Base-by-base conservation (phyloP, 2,113 vertebrate species). In the Psophia crepitans region DNA sequence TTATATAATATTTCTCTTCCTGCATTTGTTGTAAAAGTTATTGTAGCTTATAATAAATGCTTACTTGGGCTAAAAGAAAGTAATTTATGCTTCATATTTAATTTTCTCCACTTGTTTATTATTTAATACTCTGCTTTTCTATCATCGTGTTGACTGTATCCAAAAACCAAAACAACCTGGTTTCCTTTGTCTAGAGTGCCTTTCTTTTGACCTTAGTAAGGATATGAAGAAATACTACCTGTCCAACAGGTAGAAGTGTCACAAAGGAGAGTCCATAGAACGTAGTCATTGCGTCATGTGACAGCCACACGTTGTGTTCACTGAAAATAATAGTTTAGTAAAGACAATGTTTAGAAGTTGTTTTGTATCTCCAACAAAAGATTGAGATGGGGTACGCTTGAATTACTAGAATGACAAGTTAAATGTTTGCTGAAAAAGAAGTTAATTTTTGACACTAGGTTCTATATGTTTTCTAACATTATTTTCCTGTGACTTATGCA, bases 21-120 rank as follows among this genome's bases (percentile, higher is more conserved):
- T 77, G 26, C 35, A 76, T 61, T 75, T 79, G 2, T 21, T 64
- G 18, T 43, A 85, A 54, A 70, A 84, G 12, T 44, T 85, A 58
- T 32, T 37, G 8, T 41, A 48, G 4, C 9, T 78, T 63, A 20
- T 24, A 91, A 87, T 35, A 92, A 96, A 94, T 79, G 90, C 23
- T 5, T 87, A 51, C 66, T 66, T 28, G 24, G 32, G 8, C 24
- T 94, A 96, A 96, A 85, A 95, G 75, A 97, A 92, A 85, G 20
- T 16, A 75, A 90, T 87, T 68, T 64, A 65, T 84, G 76, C 24
- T 83, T 94, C 87, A 49, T 65, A 54, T 77, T 86, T 61, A 39
- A 43, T 68, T 80, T 79, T 49, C 46, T 48, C 28, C 18, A 20
- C 19, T 56, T 56, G 30, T 56, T 56, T 56, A 33, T 33, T 39